Base-by-base conservation (phyloP, 2,888 invertebrate species). In the Synanthedon formicaeformis region DNA sequence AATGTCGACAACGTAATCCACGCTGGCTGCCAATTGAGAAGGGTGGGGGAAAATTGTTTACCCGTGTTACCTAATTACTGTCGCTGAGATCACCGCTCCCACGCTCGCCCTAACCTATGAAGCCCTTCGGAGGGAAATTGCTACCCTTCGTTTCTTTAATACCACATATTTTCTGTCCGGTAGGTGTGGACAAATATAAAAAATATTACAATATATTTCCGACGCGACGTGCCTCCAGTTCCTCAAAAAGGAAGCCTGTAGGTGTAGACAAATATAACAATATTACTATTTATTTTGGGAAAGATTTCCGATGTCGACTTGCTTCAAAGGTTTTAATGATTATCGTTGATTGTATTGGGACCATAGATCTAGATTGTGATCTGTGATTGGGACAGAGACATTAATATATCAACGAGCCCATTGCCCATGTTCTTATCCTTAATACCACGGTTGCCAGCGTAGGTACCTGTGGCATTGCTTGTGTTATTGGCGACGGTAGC, bases 21-120 rank as follows among this genome's bases (percentile, higher is more conserved):
- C 54, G 48, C 53, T 57, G 52, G 60, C 57, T 56, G 53, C 51
- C 55, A 62, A 62, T 52, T 55, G 58, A 52, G 56, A 60, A 63
- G 62, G 58, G 64, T 55, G 56, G 59, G 63, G 63, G 62, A 57
- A 59, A 55, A 59, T 65, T 61, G 64, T 63, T 66, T 62, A 60
- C 64, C 70, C 69, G 61, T 60, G 73, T 65, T 69, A 70, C 67
- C 74, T 81, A 83, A 83, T 83, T 80, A 75, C 73, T 59, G 69
- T 59, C 63, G 62, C 61, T 59, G 68, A 69, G 73, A 73, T 68
- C 66, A 60, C 59, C 66, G 66, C 75, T 81, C 81, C 80, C 81
- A 80, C 81, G 81, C 70, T 74, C 63, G 11, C 62, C 62, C 62
- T 53, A 45, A 45, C 45, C 45, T 45, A 13, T 13, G 45, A 45